Evolutionary conservation across 64 coral and sea anemone species (phyloP), one percentile per base, ranked within the genome.

Genomic region (Stylophora pistillata): DNA sequence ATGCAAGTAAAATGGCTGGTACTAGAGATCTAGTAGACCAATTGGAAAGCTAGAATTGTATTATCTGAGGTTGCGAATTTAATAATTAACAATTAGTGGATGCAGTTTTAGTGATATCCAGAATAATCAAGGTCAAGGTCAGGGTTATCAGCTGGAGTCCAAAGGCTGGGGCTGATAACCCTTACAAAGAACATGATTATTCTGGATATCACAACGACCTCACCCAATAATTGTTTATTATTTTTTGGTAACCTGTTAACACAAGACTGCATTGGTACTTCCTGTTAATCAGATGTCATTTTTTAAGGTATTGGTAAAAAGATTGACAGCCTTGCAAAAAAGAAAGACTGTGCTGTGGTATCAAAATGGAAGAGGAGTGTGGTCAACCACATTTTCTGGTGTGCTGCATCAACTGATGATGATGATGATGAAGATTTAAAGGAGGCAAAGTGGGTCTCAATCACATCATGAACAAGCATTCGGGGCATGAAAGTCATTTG

Each of bases 301-400:
- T 62, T 62, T 62, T 9, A 4, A 62, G 59, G 59, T 62, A 4
- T 62, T 62, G 59, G 4, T 62, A 62, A 62, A 62, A 62, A 9
- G 59, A 14, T 62, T 62, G 59, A 62, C 59, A 62, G 59, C 13
- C 59, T 62, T 62, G 59, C 59, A 4, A 62, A 62, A 62, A 62
- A 62, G 65, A 78, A 91, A 83, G 89, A 91, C 27, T 65, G 76
- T 73, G 65, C 34, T 73, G 61, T 91, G 47, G 79, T 85, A 7
- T 13, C 23, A 15, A 84, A 90, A 32, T 85, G 81, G 79, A 84
- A 74, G 20, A 91, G 86, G 41, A 91, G 89, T 28, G n/a, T 91
- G n/a, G 84, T 73, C 10, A 91, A 91, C 81, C 89, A 85, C 58
- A 59, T 84, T 72, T 91, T 76, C 74, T 91, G 89, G 79, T 81